These are phyloP conservation scores for Otolemur garnettii DNA, from an alignment of 2,113 vertebrate species.

Conservation along the genomic window DNA sequence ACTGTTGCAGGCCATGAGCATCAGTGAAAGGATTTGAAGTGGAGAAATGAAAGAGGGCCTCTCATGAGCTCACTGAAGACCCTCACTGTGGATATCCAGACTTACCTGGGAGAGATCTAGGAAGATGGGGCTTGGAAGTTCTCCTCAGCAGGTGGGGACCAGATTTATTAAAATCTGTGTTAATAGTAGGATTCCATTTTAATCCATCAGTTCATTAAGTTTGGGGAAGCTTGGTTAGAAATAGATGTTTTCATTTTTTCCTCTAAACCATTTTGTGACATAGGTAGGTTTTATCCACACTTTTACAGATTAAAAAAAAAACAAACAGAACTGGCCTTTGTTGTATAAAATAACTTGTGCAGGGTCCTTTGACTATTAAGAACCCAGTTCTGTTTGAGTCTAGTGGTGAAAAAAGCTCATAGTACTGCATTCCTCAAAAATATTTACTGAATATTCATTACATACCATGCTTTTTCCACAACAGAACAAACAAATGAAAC, in stretches of 20 bases:
- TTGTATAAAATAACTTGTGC: conserved; percentile 29
- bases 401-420: conserved; percentile 26
- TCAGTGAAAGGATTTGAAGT: background rate
- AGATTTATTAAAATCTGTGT: conserved; percentile 22
- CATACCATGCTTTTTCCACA: background rate
- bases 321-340: conserved; percentile 8
- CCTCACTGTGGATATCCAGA: background rate
- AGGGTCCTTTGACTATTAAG: conserved; percentile 3
- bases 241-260: conserved; percentile 35
- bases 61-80: background rate
- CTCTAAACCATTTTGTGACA: conserved; percentile 14
- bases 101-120: background rate
- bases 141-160: background rate
- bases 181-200: conserved; percentile 46
- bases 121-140: background rate
- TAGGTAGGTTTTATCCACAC: background rate
- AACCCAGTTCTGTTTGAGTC: background rate
- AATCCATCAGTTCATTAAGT: background rate
- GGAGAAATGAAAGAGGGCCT: background rate
- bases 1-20: background rate
- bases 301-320: background rate
- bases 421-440: conserved; percentile 30
- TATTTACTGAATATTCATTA: conserved; percentile 44
- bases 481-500: background rate
- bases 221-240: conserved; percentile 1